Evolutionary conservation across 1,140 invertebrate genomes (phyloP).

Genomic region (Tetragnatha versicolor): DNA sequence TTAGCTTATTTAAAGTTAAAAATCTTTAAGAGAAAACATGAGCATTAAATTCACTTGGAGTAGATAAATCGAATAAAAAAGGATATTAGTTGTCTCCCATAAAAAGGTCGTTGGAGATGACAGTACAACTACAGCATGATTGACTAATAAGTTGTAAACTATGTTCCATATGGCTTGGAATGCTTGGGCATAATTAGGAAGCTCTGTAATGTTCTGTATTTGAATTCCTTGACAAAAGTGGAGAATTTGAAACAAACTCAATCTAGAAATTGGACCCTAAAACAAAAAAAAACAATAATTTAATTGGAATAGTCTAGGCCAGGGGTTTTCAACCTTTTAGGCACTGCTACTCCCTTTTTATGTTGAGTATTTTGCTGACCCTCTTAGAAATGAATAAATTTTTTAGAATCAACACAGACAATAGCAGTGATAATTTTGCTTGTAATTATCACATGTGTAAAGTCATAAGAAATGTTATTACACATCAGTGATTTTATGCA

Average conservation of each 20-base stretch:
- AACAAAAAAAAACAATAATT: no score
- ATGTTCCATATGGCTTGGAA: slow-evolving; percentile 20
- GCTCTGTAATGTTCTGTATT: not conserved
- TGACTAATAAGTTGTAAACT: slow-evolving; percentile 6
- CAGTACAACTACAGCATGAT: slow-evolving; percentile 1
- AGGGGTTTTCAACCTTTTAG: no score
- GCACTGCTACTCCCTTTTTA: no score
- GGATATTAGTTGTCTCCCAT: slow-evolving; percentile 37
- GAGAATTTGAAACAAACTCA: not conserved
- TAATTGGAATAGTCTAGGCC: no score
- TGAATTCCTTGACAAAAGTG: not conserved
- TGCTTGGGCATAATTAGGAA: not conserved
- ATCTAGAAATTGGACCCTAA: not conserved
- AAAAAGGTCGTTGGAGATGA: not conserved
- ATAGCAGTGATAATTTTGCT: no score
- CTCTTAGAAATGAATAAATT: no score
- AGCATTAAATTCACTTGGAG: not conserved
- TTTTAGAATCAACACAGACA: no score
- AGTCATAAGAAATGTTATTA: no score
- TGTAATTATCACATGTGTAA: no score
- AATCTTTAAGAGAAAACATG: not conserved
- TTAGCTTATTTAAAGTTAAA: not conserved
- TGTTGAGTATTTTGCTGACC: no score
- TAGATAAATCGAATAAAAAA: slow-evolving; percentile 30
- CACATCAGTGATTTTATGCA: no score